Evolutionary conservation across 2,797 vertebrate species (phyloP).

Genomic region (Dendrocincla tyrannina): DNA sequence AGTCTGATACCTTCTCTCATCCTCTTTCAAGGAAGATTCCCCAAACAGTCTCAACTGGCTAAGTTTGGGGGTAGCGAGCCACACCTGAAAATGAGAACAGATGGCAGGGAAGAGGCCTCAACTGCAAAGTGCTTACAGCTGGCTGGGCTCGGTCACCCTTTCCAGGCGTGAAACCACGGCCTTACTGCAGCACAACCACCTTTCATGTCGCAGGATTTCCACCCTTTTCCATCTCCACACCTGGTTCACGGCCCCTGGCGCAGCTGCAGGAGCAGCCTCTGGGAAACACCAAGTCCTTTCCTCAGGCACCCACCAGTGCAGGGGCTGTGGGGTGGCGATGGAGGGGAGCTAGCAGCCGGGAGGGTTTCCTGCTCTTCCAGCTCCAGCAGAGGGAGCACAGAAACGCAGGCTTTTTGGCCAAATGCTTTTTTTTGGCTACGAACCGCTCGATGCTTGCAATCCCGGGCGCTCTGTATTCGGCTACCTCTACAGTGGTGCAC

Average conservation of each 20-base stretch:
- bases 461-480: neutral
- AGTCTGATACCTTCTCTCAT: neutral
- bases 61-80: rapidly evolving
- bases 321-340: rapidly evolving
- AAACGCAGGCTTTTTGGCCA: neutral
- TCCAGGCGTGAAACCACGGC: neutral
- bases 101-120: neutral
- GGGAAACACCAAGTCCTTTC: rapidly evolving
- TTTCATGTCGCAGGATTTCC: rapidly evolving
- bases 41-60: neutral
- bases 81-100: neutral
- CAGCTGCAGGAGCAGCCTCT: rapidly evolving
- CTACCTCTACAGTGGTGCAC: neutral
- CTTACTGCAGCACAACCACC: rapidly evolving
- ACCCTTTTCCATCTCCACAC: rapidly evolving
- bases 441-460: neutral
- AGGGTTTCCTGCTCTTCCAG: neutral
- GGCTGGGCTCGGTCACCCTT: neutral
- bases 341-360: rapidly evolving
- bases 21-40: neutral
- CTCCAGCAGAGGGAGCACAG: constrained; percentile 44
- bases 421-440: neutral
- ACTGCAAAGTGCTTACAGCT: neutral
- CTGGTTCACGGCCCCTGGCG: rapidly evolving
- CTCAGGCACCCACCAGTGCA: rapidly evolving